These are phyloP conservation scores for Bombyx mandarina DNA, from an alignment of 1,140 invertebrate genomes.

Conservation along the genomic window DNA sequence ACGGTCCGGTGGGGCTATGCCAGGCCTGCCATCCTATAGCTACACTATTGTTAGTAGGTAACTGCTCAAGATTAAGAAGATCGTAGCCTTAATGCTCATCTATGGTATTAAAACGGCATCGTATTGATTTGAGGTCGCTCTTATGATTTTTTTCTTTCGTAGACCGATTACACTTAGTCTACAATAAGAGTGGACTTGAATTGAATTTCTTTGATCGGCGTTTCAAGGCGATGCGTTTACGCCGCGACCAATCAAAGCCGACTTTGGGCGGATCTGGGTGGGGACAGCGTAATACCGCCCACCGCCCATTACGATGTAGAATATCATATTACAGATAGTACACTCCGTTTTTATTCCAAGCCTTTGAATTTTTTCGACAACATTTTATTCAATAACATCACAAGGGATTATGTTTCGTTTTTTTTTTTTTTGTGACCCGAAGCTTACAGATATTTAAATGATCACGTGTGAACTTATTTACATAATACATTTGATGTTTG, in stretches of 20 bases:
- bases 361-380: constrained; percentile 17
- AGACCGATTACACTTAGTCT: constrained; percentile 1
- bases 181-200: constrained; percentile 24
- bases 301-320: constrained; percentile 32
- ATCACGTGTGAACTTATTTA: no score
- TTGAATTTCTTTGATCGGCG: constrained; percentile 30
- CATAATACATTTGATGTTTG: no score
- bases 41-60: no score
- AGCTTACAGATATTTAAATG: no score
- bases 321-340: constrained; percentile 50
- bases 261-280: constrained; percentile 20
- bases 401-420: constrained; percentile 9
- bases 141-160: neutral
- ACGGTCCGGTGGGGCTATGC: no score
- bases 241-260: constrained; percentile 36
- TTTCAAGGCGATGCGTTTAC: constrained; percentile 35
- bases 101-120: no score
- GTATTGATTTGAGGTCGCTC: no score
- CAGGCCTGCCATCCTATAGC: no score
- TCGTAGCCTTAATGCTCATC: no score
- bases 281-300: constrained; percentile 21
- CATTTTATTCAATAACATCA: constrained; percentile 24
- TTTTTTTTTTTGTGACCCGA: neutral
- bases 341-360: constrained; percentile 21
- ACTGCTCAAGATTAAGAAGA: no score